Evolutionary conservation across 2,888 invertebrate species (phyloP).

Genomic region (Exocentrus adspersus): DNA sequence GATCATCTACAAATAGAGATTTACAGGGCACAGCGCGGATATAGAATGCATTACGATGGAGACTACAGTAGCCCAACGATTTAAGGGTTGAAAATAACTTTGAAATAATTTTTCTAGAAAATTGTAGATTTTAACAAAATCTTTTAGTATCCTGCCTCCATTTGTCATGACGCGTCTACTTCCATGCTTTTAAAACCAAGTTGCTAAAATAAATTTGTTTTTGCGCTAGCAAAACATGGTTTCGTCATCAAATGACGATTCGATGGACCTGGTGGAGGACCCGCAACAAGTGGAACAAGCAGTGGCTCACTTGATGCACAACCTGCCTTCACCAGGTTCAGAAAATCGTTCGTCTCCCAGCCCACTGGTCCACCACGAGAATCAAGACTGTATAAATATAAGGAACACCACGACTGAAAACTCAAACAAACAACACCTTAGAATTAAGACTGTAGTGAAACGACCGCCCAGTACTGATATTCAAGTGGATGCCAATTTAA

Average conservation of each 20-base stretch:
- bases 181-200: no score
- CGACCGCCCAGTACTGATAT: slow-evolving; percentile 53
- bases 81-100: no score
- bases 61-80: no score
- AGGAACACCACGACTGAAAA: slow-evolving; percentile 38
- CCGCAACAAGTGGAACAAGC: slow-evolving; percentile 77
- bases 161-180: no score
- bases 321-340: slow-evolving; percentile 63
- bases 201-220: background rate
- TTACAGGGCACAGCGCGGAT: no score
- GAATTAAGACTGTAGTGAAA: slow-evolving; percentile 51
- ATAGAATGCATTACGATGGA: no score
- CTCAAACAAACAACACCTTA: slow-evolving; percentile 45
- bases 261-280: slow-evolving; percentile 71
- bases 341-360: slow-evolving; percentile 50
- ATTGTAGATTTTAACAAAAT: no score
- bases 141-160: no score
- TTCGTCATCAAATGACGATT: slow-evolving; percentile 37
- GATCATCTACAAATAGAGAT: no score
- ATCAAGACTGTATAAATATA: slow-evolving; percentile 56
- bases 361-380: slow-evolving; percentile 50
- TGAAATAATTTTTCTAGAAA: no score
- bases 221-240: background rate
- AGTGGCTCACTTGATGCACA: slow-evolving; percentile 74
- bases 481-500: slow-evolving; percentile 42